phyloP scores from a whole-genome alignment of 2,797 vertebrate genomes.

The Caiman crocodilus region DNA sequence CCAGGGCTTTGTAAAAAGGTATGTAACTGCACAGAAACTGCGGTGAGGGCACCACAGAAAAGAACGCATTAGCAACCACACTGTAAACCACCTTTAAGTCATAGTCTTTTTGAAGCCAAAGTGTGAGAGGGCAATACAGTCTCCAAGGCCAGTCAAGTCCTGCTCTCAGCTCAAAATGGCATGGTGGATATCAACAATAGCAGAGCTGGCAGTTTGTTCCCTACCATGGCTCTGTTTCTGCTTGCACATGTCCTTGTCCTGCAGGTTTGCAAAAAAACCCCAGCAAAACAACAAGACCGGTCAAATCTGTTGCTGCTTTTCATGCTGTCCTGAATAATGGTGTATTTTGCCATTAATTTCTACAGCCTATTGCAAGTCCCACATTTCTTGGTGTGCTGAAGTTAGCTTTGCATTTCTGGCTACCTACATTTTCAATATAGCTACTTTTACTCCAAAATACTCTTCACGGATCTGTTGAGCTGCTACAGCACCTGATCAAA shows the following conservation, averaged over 20 bases:
- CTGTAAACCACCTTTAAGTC: background rate
- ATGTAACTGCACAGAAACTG: background rate
- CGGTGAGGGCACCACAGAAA: background rate
- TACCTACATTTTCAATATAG: background rate
- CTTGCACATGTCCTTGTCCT: background rate
- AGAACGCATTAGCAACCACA: background rate
- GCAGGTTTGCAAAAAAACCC: no score
- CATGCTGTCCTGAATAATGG: background rate
- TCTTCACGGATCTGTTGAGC: background rate
- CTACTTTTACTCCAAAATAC: background rate
- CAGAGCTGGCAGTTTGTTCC: background rate
- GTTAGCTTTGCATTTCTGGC: background rate
- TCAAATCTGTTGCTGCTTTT: slow-evolving; percentile 2
- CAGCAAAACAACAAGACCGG: background rate
- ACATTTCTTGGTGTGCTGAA: background rate
- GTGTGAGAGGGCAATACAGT: background rate
- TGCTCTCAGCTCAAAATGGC: background rate
- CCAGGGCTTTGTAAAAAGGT: background rate
- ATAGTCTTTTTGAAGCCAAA: background rate
- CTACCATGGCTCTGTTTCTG: background rate
- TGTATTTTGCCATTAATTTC: background rate
- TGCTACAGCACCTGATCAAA: background rate
- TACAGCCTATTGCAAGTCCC: background rate
- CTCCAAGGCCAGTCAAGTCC: accelerated
- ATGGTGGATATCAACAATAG: background rate